Evolutionary conservation across 1,140 invertebrate genomes (phyloP), one percentile per base, ranked within the genome.

Genomic region (Bacillus rossius): DNA sequence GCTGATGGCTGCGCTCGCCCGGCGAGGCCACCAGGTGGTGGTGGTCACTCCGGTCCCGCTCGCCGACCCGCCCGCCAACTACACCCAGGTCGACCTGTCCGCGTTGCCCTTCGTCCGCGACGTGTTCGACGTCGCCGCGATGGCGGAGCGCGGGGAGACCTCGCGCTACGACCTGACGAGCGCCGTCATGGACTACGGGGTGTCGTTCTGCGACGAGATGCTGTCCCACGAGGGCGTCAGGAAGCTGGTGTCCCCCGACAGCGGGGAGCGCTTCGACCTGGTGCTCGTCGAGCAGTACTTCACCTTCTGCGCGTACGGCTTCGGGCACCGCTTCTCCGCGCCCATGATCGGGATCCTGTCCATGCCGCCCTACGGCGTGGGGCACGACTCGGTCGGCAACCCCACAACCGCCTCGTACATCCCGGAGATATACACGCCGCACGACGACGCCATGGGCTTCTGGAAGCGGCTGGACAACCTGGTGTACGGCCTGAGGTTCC

Each of bases 1-100:
- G 0, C 50, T 84, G 49, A 74, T 80, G 65, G 78, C 77, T 57
- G 80, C 71, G 8, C 52, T 85, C 20, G 80, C 76, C 0, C 64
- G 53, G 14, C 72, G 69, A 37, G 82, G 81, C 7, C 83, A 85
- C 59, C 69, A 81, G 37, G 73, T 85, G 2, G 81, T 81, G 2
- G 65, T 84, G 0, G 64, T 82, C 0, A 81, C 76, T 48, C 63
- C 76, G 1, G 80, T 77, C 61, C 69, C 76, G 0, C 65, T 75
- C 3, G 7, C 14, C 17, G 77, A 77, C 48, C 69, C 72, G 0
- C 60, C 74, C 1, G 64, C 71, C 2, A 82, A 82, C 62, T 81
- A 80, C 40, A 71, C 63, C 3, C 79, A 84, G 61, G 62, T 82
- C 14, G 61, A 48, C 34, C 41, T 69, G 3, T 55, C 55, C 37